Base-by-base conservation (phyloP, 1,140 invertebrate genomes). In the Ceratoteleas bidentatus region DNA sequence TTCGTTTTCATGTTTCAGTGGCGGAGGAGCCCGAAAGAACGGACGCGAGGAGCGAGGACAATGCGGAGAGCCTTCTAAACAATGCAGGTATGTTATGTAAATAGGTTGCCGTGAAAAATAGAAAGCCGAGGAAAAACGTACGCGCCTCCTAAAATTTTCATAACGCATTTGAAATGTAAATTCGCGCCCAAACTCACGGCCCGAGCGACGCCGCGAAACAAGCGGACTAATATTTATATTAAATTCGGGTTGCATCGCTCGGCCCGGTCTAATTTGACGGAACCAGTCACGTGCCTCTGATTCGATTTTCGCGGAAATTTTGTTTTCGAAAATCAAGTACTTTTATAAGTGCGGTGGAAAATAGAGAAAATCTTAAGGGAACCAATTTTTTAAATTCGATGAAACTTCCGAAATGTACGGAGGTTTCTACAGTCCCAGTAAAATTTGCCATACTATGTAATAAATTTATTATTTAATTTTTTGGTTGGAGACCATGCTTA, bases 1-100 rank as follows among this genome's bases (percentile, higher is more conserved):
- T 81, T 81, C 15, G 61, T 81, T 79, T 81, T 85, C 73, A 68
- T 80, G 81, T 88, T 86, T 82, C 81, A 87, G 84, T 87, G 24
- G 73, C 81, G 13, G 87, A 88, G 50, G 85, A 88, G 34, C 49
- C 73, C 11, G 80, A 73, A 47, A 53, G 73, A 74, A 58, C 79
- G 58, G 52, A 66, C 70, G 62, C 32, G 68, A 45, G 34, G 70
- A 53, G 62, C 80, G 82, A 47, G 68, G 81, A 83, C 80, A 83
- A 74, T 75, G 81, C 83, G 0, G 87, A 88, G 60, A 85, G 64
- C 58, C 77, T 84, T 54, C 66, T 82, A 57, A 87, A 87, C 61
- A 75, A 77, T 50, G 83, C 85, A 58, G 56, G 81, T 84, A 83
- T 62, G 76, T 81, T 75, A 75, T 75, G 68, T 61, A 75, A 80